Conservation (phyloP, 2,888 invertebrate genomes). For the Tholera decimalis region DNA sequence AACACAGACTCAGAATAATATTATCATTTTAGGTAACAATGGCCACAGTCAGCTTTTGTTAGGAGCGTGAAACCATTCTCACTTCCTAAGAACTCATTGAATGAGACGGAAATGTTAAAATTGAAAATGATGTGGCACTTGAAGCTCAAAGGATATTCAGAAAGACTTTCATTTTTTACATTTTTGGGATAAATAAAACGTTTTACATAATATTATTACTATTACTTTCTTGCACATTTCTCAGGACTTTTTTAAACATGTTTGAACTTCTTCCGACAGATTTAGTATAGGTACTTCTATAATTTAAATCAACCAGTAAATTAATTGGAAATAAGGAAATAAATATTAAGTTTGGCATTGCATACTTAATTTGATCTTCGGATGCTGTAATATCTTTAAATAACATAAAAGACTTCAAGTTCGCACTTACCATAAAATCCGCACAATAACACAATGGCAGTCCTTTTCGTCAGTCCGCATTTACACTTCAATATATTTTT, state of each 20-base stretch:
- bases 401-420: neutral
- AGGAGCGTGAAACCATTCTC: slow-evolving; percentile 11
- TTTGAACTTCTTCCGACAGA: neutral
- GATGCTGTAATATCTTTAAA: neutral
- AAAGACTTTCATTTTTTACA: neutral
- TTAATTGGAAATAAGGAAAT: neutral
- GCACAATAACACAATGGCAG: slow-evolving; percentile 22
- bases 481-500: slow-evolving; percentile 71
- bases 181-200: neutral
- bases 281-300: no score
- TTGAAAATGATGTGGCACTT: neutral
- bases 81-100: slow-evolving; percentile 19
- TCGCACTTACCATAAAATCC: slow-evolving; percentile 54
- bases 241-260: no score
- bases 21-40: slow-evolving; percentile 40
- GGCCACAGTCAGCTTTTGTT: slow-evolving; percentile 33
- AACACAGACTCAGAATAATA: slow-evolving; percentile 26
- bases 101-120: slow-evolving; percentile 9
- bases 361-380: neutral
- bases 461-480: slow-evolving; percentile 62
- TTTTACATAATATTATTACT: no score
- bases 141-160: neutral
- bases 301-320: neutral
- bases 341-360: neutral
- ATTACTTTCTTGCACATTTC: no score